Evolutionary conservation across 2,888 invertebrate genomes (phyloP).

Genomic region (Ditylenchus weischeri): DNA sequence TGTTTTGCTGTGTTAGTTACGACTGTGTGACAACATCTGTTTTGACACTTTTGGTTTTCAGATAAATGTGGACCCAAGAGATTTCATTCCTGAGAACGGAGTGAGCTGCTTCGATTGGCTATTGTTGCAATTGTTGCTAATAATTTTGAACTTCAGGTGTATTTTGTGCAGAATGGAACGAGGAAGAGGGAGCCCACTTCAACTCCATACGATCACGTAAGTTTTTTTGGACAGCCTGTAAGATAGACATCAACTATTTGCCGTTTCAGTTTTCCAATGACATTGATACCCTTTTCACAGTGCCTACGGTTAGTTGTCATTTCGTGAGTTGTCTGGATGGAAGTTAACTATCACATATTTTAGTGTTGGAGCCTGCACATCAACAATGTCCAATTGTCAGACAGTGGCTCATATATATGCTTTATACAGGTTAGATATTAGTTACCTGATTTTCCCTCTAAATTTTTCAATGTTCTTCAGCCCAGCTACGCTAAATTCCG

Average conservation of each 20-base stretch:
- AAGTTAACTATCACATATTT: not conserved
- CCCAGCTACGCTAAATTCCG: slow-evolving; percentile 23
- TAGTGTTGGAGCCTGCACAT: slow-evolving; percentile 51
- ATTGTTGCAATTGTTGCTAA: not conserved
- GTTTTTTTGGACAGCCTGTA: not conserved
- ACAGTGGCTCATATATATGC: slow-evolving; percentile 52
- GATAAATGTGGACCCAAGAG: slow-evolving; percentile 49
- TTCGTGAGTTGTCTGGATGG: no score
- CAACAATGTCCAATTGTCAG: slow-evolving; percentile 50
- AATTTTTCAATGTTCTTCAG: not conserved
- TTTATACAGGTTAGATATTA: slow-evolving; percentile 34
- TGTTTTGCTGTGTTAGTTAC: slow-evolving; percentile 50
- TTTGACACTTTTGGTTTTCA: no score
- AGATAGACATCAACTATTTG: not conserved
- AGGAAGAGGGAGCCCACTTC: slow-evolving; percentile 48
- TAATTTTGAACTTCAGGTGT: slow-evolving; percentile 32
- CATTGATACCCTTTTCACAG: slow-evolving; percentile 36
- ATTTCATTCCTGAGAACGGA: slow-evolving; percentile 40
- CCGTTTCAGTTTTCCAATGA: slow-evolving; percentile 33
- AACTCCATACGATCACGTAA: slow-evolving; percentile 46
- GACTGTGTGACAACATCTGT: no score
- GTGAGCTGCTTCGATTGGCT: slow-evolving; percentile 10
- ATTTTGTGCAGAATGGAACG: slow-evolving; percentile 56
- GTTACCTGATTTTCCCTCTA: no score
- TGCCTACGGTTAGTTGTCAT: slow-evolving; percentile 11